phyloP scores from a whole-genome alignment of 2,888 invertebrate genomes.

The Gari tellinella region DNA sequence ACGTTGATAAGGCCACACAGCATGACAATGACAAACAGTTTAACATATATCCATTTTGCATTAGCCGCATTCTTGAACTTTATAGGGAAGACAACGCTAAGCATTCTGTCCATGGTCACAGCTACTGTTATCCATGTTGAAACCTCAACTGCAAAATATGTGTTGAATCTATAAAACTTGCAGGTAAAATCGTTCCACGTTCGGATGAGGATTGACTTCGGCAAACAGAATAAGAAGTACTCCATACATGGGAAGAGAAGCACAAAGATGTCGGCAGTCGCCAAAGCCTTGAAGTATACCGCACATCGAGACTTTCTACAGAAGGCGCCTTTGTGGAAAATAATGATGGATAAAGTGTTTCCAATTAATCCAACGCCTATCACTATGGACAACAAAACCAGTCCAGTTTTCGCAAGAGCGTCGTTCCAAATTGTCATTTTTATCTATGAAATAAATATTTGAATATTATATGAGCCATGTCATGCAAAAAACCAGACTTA shows the following conservation, averaged over 20 bases:
- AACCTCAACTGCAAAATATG: background rate
- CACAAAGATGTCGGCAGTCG: conserved; percentile 1
- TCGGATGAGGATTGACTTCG: background rate
- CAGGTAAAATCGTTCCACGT: background rate
- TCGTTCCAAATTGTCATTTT: too few species aligned
- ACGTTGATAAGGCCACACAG: too few species aligned
- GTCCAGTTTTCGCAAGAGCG: too few species aligned
- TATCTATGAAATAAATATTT: too few species aligned
- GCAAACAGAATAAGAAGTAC: background rate
- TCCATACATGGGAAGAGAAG: conserved; percentile 13
- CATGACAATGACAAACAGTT: background rate
- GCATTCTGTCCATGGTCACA: background rate
- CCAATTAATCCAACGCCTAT: too few species aligned
- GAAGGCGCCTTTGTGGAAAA: too few species aligned
- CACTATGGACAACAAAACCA: too few species aligned
- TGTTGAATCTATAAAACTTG: conserved; percentile 1
- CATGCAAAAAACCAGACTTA: too few species aligned
- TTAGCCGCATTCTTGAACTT: background rate
- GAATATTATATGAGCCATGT: too few species aligned
- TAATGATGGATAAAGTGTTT: too few species aligned
- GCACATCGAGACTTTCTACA: conserved; percentile 2
- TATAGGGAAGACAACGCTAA: conserved; percentile 1
- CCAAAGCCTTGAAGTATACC: conserved; percentile 8
- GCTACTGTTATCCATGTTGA: conserved; percentile 11
- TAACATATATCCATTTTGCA: background rate